These are phyloP conservation scores for Rhagonycha fulva DNA, from an alignment of 2,888 invertebrate genomes.

Conservation along the genomic window DNA sequence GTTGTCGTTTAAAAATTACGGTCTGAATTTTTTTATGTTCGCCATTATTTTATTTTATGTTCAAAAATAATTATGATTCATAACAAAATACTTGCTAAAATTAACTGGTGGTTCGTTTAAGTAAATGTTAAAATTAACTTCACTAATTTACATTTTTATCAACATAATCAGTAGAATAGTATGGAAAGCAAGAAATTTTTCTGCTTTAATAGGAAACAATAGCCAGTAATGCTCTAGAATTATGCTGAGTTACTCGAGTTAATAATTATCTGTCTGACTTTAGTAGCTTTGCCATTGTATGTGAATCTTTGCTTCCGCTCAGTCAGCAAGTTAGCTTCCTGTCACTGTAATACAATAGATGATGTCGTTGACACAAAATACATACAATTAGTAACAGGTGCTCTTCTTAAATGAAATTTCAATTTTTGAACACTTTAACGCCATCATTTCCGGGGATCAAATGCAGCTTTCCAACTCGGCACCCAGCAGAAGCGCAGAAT, in stretches of 20 bases:
- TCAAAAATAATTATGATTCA: neutral
- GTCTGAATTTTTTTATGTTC: neutral
- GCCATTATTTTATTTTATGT: neutral
- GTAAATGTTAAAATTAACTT: neutral
- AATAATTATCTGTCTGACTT: conserved; percentile 22
- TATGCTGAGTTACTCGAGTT: conserved; percentile 20
- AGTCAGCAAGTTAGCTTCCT: conserved; percentile 21
- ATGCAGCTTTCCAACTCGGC: neutral
- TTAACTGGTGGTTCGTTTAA: neutral
- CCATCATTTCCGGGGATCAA: neutral
- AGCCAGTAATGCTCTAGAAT: conserved; percentile 9
- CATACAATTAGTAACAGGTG: conserved; percentile 15
- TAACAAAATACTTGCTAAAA: neutral
- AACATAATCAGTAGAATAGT: neutral
- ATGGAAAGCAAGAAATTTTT: neutral
- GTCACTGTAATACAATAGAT: conserved; percentile 11
- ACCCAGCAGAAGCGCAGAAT: neutral
- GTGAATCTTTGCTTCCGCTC: conserved; percentile 20
- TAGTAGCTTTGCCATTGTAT: conserved; percentile 22
- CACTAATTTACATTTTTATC: neutral
- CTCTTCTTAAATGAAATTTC: neutral
- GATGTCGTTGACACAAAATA: conserved; percentile 16
- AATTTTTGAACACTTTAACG: neutral
- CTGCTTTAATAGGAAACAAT: conserved; percentile 1
- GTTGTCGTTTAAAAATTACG: neutral